These are phyloP conservation scores for Pseudopodoces humilis DNA, from an alignment of 2,113 vertebrate species.

Conservation along the genomic window DNA sequence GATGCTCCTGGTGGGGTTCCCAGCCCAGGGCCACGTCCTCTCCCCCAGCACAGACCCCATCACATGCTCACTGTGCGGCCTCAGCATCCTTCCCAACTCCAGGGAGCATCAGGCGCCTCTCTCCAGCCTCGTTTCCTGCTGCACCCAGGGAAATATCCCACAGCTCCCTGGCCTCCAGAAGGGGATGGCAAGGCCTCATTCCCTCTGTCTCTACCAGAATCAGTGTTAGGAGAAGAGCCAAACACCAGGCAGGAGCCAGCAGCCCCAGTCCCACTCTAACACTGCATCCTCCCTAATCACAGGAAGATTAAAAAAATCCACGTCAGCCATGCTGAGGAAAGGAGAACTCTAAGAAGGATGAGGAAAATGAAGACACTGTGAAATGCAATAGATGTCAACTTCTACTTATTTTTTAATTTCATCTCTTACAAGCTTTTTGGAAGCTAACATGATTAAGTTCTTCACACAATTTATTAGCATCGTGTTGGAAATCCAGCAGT, in stretches of 20 bases:
- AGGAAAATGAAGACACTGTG: slow-evolving; percentile 45
- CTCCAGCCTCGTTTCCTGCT: not conserved
- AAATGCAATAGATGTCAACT: slow-evolving; percentile 68
- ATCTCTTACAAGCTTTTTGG: slow-evolving; percentile 73
- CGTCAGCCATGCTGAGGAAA: not conserved
- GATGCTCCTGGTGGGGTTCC: not conserved
- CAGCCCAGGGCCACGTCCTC: not conserved
- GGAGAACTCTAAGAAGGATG: slow-evolving; percentile 65
- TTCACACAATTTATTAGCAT: slow-evolving; percentile 80
- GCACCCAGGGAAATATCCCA: not conserved
- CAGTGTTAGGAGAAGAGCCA: not conserved
- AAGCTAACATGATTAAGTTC: slow-evolving; percentile 78
- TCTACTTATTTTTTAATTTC: slow-evolving; percentile 74
- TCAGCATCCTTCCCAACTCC: not conserved
- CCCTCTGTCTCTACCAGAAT: not conserved
- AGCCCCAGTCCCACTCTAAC: not conserved
- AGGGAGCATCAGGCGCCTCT: not conserved
- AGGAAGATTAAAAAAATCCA: slow-evolving; percentile 58
- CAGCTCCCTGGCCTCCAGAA: not conserved
- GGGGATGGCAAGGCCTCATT: not conserved
- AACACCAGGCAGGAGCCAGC: not conserved
- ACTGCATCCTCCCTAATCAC: slow-evolving; percentile 4
- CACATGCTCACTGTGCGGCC: rapidly evolving
- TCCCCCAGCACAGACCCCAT: not conserved
- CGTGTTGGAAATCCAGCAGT: slow-evolving; percentile 72